Evolutionary conservation across 2,797 vertebrate genomes (phyloP), one percentile per base, ranked within the genome.

Genomic region (Enteromius radiatus): DNA sequence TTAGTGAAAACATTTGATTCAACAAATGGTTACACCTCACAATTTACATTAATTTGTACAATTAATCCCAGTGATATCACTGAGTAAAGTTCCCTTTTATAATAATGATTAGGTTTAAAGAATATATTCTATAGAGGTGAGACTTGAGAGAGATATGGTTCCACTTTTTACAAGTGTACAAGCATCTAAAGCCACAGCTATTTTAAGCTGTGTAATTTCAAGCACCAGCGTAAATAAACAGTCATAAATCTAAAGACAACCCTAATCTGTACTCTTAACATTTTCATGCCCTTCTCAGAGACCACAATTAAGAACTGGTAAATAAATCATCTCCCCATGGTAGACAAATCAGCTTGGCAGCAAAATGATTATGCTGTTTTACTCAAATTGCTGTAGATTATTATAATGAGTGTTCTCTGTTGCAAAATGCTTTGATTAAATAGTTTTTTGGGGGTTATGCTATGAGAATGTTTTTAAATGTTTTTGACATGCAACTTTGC

Each of bases 171-270:
- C 28, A 70, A 81, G 71, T 76, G 59, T 47, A 70, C 15, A 74
- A 38, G 33, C 33, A 59, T 54, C 14, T 33, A 87, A 77, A 81
- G 73, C 68, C 47, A 78, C 33, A 17, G 78, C 83, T 87, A 89
- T 88, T 88, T 88, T 17, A 89, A 85, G 64, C 68, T 9, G 19
- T 76, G 83, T 64, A 88, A 80, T 86, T 90, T 88, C 76, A 85
- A 86, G 83, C 87, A 83, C 76, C 78, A 84, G 64, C 78, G 90
- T 85, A 87, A 86, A 88, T 89, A 33, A 86, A 85, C 79, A 70
- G 52, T 9, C 64, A 67, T 84, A 88, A 88, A 91, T 88, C 82
- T 78, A 9, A 77, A 75, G 73, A 80, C 49, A 87, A 76, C 68
- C 52, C 17, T 17, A 17, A 82, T 56, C 49, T 31, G 45, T 78